These are phyloP conservation scores for Ptychobarbus kaznakovi DNA, from an alignment of 2,797 vertebrate species.

Conservation along the genomic window DNA sequence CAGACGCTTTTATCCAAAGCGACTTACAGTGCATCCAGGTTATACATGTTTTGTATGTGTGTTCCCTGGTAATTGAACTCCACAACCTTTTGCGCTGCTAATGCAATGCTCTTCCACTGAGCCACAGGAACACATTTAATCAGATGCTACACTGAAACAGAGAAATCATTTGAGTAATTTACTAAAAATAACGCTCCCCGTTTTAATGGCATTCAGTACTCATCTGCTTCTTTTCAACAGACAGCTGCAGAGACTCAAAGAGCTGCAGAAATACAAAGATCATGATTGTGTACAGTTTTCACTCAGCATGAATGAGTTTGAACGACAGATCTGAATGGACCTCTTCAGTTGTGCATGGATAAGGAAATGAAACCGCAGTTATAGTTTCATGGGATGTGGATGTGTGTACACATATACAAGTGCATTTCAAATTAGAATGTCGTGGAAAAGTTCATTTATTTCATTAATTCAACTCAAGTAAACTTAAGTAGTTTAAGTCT, in stretches of 20 bases:
- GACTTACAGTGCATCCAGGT: too few relatives aligned
- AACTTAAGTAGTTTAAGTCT: too few relatives aligned
- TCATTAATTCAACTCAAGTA: too few relatives aligned
- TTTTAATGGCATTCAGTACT: background rate
- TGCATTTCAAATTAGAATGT: too few relatives aligned
- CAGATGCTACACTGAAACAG: background rate
- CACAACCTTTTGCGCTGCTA: too few relatives aligned
- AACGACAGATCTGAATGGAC: background rate
- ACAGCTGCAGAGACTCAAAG: constrained; percentile 2
- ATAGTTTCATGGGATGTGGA: background rate
- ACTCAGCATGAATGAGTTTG: background rate
- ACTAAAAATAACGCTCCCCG: background rate
- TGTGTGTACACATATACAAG: background rate
- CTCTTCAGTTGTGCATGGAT: background rate
- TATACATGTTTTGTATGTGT: too few relatives aligned
- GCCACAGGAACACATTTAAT: background rate
- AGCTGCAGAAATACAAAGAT: background rate
- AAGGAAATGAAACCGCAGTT: background rate
- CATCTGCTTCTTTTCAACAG: constrained; percentile 18
- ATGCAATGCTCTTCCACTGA: too few relatives aligned
- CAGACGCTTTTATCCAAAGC: too few relatives aligned
- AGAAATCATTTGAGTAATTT: background rate
- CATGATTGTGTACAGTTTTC: background rate
- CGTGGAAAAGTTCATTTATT: too few relatives aligned
- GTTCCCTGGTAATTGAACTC: too few relatives aligned